Evolutionary conservation across 2,113 vertebrate genomes (phyloP).

Genomic region (Dunckerocampus dactyliophorus): DNA sequence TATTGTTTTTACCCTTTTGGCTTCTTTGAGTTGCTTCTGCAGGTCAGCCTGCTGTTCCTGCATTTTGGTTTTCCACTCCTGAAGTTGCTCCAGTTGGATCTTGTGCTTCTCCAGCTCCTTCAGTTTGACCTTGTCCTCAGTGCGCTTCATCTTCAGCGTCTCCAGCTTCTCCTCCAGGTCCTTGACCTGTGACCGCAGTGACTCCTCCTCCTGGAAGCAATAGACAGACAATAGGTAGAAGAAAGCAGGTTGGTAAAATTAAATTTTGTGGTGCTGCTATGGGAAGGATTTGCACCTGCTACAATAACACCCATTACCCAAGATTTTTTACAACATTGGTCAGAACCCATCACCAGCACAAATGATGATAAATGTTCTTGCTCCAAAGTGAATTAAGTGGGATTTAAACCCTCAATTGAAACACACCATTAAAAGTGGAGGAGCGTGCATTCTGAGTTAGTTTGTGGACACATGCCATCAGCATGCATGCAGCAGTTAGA

Average conservation of each 20-base stretch:
- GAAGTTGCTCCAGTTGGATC: slow-evolving; percentile 97
- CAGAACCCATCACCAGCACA: slow-evolving; percentile 1
- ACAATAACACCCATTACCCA: neutral
- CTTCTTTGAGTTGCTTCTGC: slow-evolving; percentile 95
- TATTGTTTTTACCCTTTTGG: slow-evolving; percentile 80
- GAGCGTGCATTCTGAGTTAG: slow-evolving; percentile 23
- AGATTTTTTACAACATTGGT: neutral
- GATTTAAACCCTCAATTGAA: neutral
- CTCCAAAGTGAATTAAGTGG: neutral
- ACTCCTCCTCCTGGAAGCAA: slow-evolving; percentile 82
- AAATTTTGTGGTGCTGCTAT: neutral
- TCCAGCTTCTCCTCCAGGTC: slow-evolving; percentile 97
- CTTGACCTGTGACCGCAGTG: slow-evolving; percentile 82
- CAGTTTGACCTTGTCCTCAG: slow-evolving; percentile 92
- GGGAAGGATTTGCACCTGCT: neutral
- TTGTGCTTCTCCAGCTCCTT: slow-evolving; percentile 97
- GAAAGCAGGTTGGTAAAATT: neutral
- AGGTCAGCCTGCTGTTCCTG: slow-evolving; percentile 93
- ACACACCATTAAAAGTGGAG: neutral
- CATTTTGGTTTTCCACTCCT: slow-evolving; percentile 98
- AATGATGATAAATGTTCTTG: neutral
- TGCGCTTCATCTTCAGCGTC: slow-evolving; percentile 87
- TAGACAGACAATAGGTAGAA: neutral
- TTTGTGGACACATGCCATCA: slow-evolving; percentile 37
- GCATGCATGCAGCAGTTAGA: slow-evolving; percentile 38